Conservation (phyloP, 92 coral and sea anemone genomes). For the Palythoa caribaeorum region DNA sequence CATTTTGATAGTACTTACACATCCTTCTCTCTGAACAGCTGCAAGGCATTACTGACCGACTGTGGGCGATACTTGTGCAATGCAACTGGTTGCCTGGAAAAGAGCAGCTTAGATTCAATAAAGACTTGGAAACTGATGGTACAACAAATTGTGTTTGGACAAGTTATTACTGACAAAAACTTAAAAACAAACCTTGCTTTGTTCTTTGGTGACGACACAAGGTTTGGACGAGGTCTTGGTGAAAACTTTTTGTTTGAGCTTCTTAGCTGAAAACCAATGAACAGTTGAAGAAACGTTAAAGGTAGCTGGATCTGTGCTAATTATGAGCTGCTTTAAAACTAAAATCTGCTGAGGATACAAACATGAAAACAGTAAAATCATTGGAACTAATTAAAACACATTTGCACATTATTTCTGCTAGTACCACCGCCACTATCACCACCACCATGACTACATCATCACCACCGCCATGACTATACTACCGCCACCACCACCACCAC, state of each 20-base stretch:
- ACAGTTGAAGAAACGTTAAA: no score
- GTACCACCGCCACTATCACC: no score
- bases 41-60: slow-evolving; percentile 73
- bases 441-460: no score
- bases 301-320: no score
- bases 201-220: slow-evolving; percentile 18
- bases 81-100: slow-evolving; percentile 65
- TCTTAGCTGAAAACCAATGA: not conserved
- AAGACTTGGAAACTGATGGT: not conserved
- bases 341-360: no score
- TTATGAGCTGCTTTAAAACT: no score
- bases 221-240: not conserved
- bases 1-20: slow-evolving; percentile 58
- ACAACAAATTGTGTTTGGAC: not conserved
- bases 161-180: not conserved
- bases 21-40: slow-evolving; percentile 76
- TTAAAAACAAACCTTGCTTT: slow-evolving; percentile 27
- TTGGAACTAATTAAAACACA: no score
- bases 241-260: slow-evolving; percentile 25
- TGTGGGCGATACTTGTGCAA: slow-evolving; percentile 73
- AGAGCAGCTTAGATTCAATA: not conserved
- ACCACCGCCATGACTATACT: no score
- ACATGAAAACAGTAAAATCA: no score
- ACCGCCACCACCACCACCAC: no score
- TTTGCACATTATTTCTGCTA: no score